These are phyloP conservation scores for Drosophila tani DNA, from an alignment of 1,140 invertebrate genomes.

Conservation along the genomic window DNA sequence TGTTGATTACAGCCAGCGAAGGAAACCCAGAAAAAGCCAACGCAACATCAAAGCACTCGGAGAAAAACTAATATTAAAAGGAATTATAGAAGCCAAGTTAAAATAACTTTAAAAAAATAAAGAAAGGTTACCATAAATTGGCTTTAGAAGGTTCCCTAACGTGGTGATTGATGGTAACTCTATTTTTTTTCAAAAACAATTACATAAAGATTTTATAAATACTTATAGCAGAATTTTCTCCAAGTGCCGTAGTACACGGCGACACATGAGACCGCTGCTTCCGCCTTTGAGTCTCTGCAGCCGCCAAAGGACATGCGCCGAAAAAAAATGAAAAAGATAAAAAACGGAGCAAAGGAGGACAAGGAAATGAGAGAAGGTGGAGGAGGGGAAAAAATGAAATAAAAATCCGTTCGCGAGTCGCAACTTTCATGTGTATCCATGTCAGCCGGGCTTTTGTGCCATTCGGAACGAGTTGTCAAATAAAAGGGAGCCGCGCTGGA, in stretches of 20 bases:
- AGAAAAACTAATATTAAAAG: background rate
- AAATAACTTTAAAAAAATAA: background rate
- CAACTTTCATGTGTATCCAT: conserved; percentile 52
- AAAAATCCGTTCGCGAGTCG: conserved; percentile 37
- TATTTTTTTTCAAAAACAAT: too few relatives aligned
- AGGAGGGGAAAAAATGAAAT: conserved; percentile 43
- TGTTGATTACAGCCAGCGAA: conserved; percentile 71
- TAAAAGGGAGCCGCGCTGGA: conserved; percentile 39
- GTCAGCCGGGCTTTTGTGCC: conserved; percentile 47
- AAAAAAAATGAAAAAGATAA: conserved; percentile 46
- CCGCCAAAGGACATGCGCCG: conserved; percentile 77
- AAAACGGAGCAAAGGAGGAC: conserved; percentile 12
- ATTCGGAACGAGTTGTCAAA: conserved; percentile 59
- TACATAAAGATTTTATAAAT: background rate
- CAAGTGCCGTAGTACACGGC: conserved; percentile 44
- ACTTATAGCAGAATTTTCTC: background rate
- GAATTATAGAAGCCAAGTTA: background rate
- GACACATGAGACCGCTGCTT: conserved; percentile 77
- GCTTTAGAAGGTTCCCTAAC: too few relatives aligned
- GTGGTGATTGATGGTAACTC: too few relatives aligned
- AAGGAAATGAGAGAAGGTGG: conserved; percentile 39
- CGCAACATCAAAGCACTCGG: conserved; percentile 4
- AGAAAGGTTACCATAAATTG: too few relatives aligned
- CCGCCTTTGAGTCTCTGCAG: conserved; percentile 67
- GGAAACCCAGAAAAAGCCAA: conserved; percentile 31